phyloP scores from a whole-genome alignment of 1,140 invertebrate species.

The Cydia strobilella region DNA sequence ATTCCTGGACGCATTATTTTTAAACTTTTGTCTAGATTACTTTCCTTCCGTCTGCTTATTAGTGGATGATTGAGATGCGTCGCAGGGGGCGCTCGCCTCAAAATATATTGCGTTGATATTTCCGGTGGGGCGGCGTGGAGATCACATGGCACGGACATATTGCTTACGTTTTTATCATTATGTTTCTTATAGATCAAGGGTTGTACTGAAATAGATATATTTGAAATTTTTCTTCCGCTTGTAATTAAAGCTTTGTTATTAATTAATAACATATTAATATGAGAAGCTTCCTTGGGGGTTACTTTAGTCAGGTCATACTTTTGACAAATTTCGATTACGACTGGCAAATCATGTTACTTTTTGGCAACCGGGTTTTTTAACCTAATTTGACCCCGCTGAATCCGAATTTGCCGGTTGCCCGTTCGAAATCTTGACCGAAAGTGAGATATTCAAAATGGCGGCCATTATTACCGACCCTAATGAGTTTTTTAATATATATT shows the following conservation, averaged over 20 bases:
- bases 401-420: too few species aligned
- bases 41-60: slow-evolving; percentile 77
- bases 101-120: slow-evolving; percentile 67
- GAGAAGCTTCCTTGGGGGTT: neutral
- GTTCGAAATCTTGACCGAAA: too few species aligned
- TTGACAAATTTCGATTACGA: too few species aligned
- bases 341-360: too few species aligned
- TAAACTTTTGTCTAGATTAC: slow-evolving; percentile 78
- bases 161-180: slow-evolving; percentile 40
- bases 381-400: too few species aligned
- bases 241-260: neutral
- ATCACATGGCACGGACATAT: slow-evolving; percentile 43
- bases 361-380: too few species aligned
- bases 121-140: slow-evolving; percentile 50
- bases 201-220: slow-evolving; percentile 32
- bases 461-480: too few species aligned
- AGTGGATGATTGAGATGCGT: slow-evolving; percentile 76
- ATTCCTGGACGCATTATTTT: slow-evolving; percentile 71
- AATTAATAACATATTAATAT: too few species aligned
- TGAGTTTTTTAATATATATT: too few species aligned
- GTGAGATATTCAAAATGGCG: too few species aligned
- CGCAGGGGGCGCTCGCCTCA: slow-evolving; percentile 68
- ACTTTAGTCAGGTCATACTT: too few species aligned
- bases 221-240: neutral
- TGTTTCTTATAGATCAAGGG: slow-evolving; percentile 43